A percentile compares a stretch with the other conserved stretches of the same genome.
Conservation (phyloP, 2,797 vertebrate genomes). For the Todus mexicanus region DNA sequence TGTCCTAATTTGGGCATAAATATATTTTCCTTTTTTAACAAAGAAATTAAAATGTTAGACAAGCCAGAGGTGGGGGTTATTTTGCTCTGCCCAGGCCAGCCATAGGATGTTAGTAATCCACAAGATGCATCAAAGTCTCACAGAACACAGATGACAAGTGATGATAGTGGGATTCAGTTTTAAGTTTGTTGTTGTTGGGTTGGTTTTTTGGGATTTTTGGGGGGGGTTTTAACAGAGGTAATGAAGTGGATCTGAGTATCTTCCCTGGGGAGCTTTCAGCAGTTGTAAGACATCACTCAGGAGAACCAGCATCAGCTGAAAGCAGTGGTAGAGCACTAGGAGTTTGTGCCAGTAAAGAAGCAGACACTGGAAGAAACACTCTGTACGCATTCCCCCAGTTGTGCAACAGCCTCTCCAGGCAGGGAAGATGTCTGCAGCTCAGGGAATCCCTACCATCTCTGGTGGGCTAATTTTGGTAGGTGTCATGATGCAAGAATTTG, state of each 20-base stretch:
- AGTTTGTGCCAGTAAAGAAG: not conserved
- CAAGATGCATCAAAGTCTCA: not conserved
- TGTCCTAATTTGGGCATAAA: constrained; percentile 61
- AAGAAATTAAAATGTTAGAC: not conserved
- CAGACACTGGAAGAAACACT: not conserved
- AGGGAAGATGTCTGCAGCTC: not conserved
- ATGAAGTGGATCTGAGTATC: not conserved
- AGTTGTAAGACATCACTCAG: not conserved
- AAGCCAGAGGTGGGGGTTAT: not conserved
- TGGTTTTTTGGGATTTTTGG: not conserved
- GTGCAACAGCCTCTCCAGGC: not conserved
- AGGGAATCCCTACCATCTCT: not conserved
- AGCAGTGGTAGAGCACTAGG: not conserved
- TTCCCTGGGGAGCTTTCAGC: not conserved
- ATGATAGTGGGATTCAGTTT: not conserved
- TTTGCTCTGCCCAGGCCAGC: not conserved
- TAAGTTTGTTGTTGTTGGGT: not conserved
- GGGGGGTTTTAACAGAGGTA: not conserved
- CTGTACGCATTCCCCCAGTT: not conserved
- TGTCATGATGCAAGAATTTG: not conserved
- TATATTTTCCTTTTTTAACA: constrained; percentile 30
- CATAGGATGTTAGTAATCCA: not conserved
- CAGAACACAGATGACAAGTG: not conserved
- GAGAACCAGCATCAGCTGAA: not conserved
- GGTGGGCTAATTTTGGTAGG: not conserved